These are phyloP conservation scores for Drosophila emarginata DNA, from an alignment of 2,888 invertebrate genomes.

Conservation along the genomic window DNA sequence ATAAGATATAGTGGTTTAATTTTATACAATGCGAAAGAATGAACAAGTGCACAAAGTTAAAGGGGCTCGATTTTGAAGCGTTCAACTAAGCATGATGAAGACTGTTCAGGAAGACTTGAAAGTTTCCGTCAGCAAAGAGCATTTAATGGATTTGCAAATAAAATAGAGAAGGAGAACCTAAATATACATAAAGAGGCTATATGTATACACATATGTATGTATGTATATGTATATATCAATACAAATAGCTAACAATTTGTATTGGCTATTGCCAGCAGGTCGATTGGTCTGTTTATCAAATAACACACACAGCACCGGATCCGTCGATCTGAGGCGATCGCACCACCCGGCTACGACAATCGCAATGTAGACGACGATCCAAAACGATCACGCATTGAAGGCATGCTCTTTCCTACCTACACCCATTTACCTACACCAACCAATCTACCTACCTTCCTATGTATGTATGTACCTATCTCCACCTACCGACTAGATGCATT, in stretches of 20 bases:
- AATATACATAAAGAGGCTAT: background rate
- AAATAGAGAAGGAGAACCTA: conserved; percentile 17
- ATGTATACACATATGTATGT: conserved; percentile 15
- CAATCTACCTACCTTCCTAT: background rate
- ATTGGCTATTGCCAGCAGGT: conserved; percentile 53
- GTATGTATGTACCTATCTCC: background rate
- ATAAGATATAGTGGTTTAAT: conserved; percentile 35
- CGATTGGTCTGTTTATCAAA: conserved; percentile 56
- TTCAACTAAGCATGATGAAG: background rate
- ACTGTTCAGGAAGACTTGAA: conserved; percentile 2
- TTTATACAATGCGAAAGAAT: conserved; percentile 14
- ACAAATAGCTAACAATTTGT: conserved; percentile 44
- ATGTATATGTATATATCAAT: conserved; percentile 36
- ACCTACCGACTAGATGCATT: conserved; percentile 55
- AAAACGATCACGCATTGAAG: conserved; percentile 63
- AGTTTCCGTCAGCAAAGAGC: conserved; percentile 34
- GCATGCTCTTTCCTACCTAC: conserved; percentile 47
- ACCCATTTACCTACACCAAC: background rate
- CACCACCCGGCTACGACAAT: conserved; percentile 25
- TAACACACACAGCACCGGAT: conserved; percentile 47
- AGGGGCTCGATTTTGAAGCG: conserved; percentile 36
- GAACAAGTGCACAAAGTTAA: conserved; percentile 1
- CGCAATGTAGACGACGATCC: conserved; percentile 38
- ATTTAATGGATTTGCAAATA: conserved; percentile 29
- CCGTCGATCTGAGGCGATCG: conserved; percentile 28